Conservation (phyloP, 2,888 invertebrate genomes). For the Melipona bicolor region DNA sequence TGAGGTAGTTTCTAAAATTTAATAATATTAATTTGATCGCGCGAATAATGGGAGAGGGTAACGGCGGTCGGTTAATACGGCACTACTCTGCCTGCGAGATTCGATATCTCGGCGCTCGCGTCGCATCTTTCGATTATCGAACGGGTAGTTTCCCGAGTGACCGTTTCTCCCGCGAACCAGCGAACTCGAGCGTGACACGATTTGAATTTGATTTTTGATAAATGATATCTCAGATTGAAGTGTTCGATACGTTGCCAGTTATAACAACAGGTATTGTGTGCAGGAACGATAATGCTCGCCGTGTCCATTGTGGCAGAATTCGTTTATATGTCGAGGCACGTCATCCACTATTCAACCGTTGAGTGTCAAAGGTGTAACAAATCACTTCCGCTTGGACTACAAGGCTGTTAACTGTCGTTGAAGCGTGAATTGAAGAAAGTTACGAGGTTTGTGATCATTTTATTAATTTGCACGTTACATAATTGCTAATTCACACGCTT, state of each 20-base stretch:
- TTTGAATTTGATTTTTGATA: background rate
- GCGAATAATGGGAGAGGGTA: background rate
- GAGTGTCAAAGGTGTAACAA: background rate
- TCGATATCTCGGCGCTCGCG: background rate
- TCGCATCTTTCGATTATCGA: background rate
- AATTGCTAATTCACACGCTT: background rate
- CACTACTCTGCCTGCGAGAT: background rate
- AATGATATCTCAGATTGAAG: background rate
- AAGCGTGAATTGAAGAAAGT: background rate
- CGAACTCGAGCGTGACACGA: background rate
- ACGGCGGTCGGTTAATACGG: background rate
- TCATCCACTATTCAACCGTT: slow-evolving; percentile 4
- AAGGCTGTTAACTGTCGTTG: background rate
- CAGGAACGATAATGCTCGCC: background rate
- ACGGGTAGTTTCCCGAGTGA: background rate
- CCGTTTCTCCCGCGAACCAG: background rate
- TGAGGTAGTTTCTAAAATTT: background rate
- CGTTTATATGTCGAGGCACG: slow-evolving; percentile 9
- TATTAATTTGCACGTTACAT: background rate
- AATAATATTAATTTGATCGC: background rate
- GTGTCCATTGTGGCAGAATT: background rate
- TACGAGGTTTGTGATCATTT: background rate
- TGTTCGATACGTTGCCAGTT: background rate
- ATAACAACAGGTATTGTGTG: background rate
- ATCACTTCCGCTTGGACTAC: background rate